Base-by-base conservation (phyloP, 2,797 vertebrate species). In the Periparus ater region DNA sequence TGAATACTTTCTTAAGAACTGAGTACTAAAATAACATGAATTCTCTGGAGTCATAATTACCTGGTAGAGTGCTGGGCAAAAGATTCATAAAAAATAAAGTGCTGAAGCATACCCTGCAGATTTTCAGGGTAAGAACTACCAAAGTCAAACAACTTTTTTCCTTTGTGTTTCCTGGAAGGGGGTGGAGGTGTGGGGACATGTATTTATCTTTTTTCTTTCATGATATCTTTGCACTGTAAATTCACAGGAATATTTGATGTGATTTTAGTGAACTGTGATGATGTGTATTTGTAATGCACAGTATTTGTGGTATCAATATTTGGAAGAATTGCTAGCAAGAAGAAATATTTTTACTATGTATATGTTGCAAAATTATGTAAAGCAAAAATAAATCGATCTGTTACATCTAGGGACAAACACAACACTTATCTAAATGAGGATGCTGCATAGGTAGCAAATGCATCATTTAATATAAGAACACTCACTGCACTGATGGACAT, bases 41-140 rank as follows among this genome's bases (percentile, higher is more conserved):
- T 92, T 42, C 84, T 94, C 93, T 76, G 71, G 85, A 93, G 86
- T 78, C 83, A 62, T 92, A 94, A 94, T 96, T 95, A 95, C 82
- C 40, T 88, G 34, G 23, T 54, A 76, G 62, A 89, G 45, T 84
- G 34, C 62, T 66, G 40, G 48, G 89, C 30, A 75, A 78, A 85
- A 72, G 50, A 58, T 58, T 89, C 11, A 55, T 74, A 73, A 85
- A 87, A 75, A 85, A 42, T 42, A 87, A 92, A 77, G 32, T 38
- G 13, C 63, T 81, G 40, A 91, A 86, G 47, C 55, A 73, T 62
- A 54, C 15, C 40, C 54, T 72, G 44, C 44, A 82, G 82, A 73
- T 84, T 88, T 89, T 75, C 60, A 85, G n/a, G 19, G 30, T 88
- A 42, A 88, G 22, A 93, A 81, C 36, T 75, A 62, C 17, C 10